Evolutionary conservation across 64 coral and sea anemone genomes (phyloP).

Genomic region (Stichodactyla helianthus): DNA sequence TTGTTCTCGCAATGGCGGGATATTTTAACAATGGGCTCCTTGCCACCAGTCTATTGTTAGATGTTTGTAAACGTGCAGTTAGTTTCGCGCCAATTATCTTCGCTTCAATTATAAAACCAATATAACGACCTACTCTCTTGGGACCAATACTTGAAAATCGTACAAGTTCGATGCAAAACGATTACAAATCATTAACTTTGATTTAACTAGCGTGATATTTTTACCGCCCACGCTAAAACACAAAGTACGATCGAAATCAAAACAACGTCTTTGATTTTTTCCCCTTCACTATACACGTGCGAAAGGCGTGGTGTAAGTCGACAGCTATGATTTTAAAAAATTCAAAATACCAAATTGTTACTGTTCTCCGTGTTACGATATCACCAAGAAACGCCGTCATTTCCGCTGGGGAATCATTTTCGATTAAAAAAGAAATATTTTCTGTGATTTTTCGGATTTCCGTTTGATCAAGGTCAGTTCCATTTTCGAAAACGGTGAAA

Average conservation of each 20-base stretch:
- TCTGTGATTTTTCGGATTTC: neutral
- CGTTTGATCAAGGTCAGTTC: neutral
- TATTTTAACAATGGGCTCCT: constrained; percentile 2
- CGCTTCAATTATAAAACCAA: constrained; percentile 1
- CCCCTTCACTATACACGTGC: neutral
- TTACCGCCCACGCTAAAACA: neutral
- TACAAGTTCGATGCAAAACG: neutral
- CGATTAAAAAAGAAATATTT: neutral
- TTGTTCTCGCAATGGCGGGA: constrained; percentile 32
- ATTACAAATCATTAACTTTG: neutral
- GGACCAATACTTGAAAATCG: neutral
- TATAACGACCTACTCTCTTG: neutral
- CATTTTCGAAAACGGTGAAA: neutral
- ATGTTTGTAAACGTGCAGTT: neutral
- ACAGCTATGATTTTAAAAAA: too few relatives aligned
- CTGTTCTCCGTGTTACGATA: neutral
- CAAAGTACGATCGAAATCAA: neutral
- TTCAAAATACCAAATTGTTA: neutral
- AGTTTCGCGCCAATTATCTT: constrained; percentile 1
- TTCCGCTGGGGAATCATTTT: neutral
- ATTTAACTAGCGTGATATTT: neutral
- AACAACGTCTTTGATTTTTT: neutral
- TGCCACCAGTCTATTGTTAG: constrained; percentile 1
- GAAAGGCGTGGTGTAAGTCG: neutral
- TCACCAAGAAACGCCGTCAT: neutral